These are phyloP conservation scores for Drosophila bocqueti DNA, from an alignment of 1,140 invertebrate species.

Conservation along the genomic window DNA sequence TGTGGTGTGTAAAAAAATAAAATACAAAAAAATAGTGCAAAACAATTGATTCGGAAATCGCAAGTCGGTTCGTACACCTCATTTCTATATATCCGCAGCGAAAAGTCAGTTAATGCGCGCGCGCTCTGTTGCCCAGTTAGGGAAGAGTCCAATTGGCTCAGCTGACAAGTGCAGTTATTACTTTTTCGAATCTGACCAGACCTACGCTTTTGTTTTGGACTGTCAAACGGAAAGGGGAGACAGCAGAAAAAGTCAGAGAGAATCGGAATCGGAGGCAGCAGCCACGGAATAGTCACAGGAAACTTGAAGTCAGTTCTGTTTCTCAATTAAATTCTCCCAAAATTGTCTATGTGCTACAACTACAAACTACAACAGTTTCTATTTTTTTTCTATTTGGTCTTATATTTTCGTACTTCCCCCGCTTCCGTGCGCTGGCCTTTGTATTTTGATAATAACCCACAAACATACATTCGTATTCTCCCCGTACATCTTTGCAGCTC, in stretches of 20 bases:
- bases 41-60: constrained; percentile 42
- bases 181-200: neutral
- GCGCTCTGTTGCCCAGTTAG: constrained; percentile 42
- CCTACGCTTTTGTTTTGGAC: constrained; percentile 6
- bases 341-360: neutral
- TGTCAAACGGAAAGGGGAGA: constrained; percentile 8
- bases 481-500: constrained; percentile 40
- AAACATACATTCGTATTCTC: neutral
- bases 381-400: constrained; percentile 1
- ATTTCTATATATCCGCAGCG: constrained; percentile 38
- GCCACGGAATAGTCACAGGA: neutral
- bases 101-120: constrained; percentile 47
- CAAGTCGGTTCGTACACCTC: constrained; percentile 42
- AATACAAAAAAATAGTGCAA: constrained; percentile 13
- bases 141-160: constrained; percentile 40
- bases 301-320: constrained; percentile 2
- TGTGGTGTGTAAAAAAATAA: constrained; percentile 11
- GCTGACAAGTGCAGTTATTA: constrained; percentile 61
- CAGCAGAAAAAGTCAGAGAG: neutral
- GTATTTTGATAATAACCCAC: constrained; percentile 5
- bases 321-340: constrained; percentile 19
- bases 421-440: neutral
- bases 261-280: neutral
- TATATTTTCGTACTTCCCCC: neutral
- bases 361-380: too few species aligned